Conservation (phyloP, 2,113 vertebrate genomes). For the Rhinoptilus africanus region DNA sequence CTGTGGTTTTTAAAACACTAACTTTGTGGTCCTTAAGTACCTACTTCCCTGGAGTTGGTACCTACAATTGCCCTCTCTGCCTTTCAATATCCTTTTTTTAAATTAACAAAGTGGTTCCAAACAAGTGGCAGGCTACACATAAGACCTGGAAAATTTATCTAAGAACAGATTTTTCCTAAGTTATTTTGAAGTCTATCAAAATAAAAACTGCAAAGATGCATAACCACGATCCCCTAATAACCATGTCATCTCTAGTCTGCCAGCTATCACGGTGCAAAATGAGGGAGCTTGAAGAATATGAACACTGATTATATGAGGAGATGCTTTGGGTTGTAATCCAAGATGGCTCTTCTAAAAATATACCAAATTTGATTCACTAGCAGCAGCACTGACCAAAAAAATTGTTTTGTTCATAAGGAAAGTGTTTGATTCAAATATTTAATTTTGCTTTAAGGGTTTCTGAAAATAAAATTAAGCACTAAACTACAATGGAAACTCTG, state of each 20-base stretch:
- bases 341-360: neutral
- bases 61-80: neutral
- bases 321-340: neutral
- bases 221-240: neutral
- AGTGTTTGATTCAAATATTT: neutral
- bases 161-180: neutral
- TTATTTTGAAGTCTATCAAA: neutral
- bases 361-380: neutral
- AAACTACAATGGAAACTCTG: neutral
- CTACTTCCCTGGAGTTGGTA: neutral
- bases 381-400: neutral
- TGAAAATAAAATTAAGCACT: neutral
- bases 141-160: neutral
- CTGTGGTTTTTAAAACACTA: neutral
- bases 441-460: neutral
- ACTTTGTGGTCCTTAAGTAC: neutral
- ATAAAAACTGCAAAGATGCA: neutral
- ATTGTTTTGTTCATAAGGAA: neutral
- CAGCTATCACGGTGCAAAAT: neutral
- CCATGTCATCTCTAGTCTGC: neutral
- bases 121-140: neutral
- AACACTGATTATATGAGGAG: neutral
- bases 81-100: neutral
- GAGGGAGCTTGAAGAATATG: neutral
- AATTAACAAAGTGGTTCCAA: neutral